Conservation (phyloP, 2,113 vertebrate species). For the Patagioenas fasciata region DNA sequence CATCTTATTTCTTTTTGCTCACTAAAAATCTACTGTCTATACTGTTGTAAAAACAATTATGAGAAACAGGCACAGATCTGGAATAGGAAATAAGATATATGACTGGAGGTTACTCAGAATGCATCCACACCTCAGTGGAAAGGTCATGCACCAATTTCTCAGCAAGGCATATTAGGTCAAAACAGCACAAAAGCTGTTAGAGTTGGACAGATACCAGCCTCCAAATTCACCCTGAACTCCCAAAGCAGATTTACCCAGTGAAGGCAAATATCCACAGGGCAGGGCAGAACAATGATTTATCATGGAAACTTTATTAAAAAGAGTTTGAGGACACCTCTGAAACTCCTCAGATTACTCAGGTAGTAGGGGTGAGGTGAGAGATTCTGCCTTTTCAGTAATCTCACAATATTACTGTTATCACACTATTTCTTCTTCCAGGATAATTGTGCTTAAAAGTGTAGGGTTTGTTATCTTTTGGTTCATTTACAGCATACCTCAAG, state of each 20-base stretch:
- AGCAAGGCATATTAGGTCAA: background rate
- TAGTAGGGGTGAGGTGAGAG: too few relatives aligned
- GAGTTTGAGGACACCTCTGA: background rate
- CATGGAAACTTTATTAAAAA: background rate
- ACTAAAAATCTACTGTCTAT: background rate
- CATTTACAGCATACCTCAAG: background rate
- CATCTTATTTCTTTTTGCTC: background rate
- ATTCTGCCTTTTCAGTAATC: background rate
- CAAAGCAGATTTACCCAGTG: background rate
- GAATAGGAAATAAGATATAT: background rate
- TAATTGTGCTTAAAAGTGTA: background rate
- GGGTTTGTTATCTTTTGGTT: background rate
- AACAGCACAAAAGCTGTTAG: background rate
- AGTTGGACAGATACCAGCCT: background rate
- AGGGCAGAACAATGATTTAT: background rate
- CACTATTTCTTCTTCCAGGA: background rate
- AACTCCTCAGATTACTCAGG: background rate
- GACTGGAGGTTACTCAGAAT: background rate
- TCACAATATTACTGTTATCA: background rate
- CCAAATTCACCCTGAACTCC: background rate
- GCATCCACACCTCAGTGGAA: background rate
- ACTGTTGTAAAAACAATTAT: background rate
- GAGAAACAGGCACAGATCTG: background rate
- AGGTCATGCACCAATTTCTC: background rate
- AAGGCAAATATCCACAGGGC: background rate